Conservation (phyloP, 2,797 vertebrate species). For the Margarornis squamiger region DNA sequence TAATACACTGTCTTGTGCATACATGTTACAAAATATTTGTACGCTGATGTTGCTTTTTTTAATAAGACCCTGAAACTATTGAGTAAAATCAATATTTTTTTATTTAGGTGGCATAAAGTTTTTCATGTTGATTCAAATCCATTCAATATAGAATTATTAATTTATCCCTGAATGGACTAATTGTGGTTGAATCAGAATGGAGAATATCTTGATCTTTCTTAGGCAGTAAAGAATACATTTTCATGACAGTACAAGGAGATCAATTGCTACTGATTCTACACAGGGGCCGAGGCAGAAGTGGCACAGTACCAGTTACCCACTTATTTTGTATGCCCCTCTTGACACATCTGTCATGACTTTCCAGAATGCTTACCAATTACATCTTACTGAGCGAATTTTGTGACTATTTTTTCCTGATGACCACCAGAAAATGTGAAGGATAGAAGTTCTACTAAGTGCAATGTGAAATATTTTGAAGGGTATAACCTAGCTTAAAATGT, state of each 20-base stretch:
- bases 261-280: rapidly evolving
- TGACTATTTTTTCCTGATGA: neutral
- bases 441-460: neutral
- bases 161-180: neutral
- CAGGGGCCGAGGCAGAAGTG: neutral
- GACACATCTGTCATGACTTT: neutral
- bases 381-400: neutral
- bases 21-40: neutral
- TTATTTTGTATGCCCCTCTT: neutral
- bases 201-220: neutral
- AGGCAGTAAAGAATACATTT: neutral
- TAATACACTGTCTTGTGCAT: neutral
- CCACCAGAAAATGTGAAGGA: neutral
- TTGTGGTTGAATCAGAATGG: neutral
- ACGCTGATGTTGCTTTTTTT: neutral
- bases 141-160: neutral
- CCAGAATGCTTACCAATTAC: neutral
- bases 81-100: neutral
- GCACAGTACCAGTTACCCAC: neutral
- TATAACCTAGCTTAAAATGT: neutral
- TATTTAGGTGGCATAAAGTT: neutral
- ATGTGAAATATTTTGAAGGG: neutral
- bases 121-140: neutral
- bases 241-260: neutral
- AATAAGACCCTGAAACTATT: neutral